Base-by-base conservation (phyloP, 2,113 vertebrate genomes). In the Mesocricetus auratus region DNA sequence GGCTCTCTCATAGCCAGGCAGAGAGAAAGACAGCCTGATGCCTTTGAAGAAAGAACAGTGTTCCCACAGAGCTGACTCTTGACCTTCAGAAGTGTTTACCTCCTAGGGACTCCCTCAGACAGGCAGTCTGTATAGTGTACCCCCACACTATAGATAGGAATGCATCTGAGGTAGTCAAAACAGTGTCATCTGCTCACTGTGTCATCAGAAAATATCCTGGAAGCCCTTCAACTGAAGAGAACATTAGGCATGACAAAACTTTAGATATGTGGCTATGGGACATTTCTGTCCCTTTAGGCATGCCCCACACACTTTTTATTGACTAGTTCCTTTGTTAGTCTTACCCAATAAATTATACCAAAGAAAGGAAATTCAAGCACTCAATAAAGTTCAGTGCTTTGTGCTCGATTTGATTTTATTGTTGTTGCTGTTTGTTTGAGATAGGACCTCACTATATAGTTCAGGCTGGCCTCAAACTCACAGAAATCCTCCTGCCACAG, bases 301-400 rank as follows among this genome's bases (percentile, higher is more conserved):
- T 2, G 3, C 4, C 39, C 60, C 42, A 86, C 13, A 91, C 24
- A 74, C 31, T n/a, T 77, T 77, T 69, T n/a, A 31, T 60, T 31
- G 75, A 94, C 2, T 26, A 56, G 58, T 73, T 93, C 21, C 7
- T 71, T 78, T 91, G 69, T 83, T 31, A n/a, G 60, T 42, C 6
- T 4, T 24, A 53, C 4, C 4, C 56, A 74, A 39, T 19, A 85
- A 62, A 86, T 62, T 79, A 83, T 45, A n/a, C 22, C 7, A 56
- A 78, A 78, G 31, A 50, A 13, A 94, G 47, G 26, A 93, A 82
- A 88, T 78, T 60, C 85, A 90, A 90, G 42, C 92, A 87, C 12
- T 66, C 8, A 21, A 17, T 56, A 16, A 79, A 56, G 50, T 36
- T 33, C 77, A 19, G 33, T 12, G 50, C 19, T 81, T 81, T 56